Evolutionary conservation across 2,888 invertebrate genomes (phyloP).

Genomic region (Laothoe populi): DNA sequence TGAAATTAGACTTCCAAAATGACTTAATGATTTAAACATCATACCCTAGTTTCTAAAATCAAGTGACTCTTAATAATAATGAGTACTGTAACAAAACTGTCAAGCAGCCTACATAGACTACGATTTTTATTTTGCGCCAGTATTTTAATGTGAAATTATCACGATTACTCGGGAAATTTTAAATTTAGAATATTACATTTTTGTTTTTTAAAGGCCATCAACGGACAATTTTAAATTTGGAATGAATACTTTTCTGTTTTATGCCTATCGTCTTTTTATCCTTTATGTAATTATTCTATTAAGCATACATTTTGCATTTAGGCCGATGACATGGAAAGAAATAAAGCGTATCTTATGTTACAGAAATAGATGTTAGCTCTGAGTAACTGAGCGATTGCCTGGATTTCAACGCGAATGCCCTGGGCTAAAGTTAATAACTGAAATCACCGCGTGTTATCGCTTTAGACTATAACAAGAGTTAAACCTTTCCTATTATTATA

Average conservation of each 20-base stretch:
- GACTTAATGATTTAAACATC: no score
- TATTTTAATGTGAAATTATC: no score
- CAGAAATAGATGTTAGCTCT: neutral
- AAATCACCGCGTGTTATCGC: conserved; percentile 10
- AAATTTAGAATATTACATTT: neutral
- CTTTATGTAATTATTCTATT: no score
- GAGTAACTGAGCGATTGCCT: conserved; percentile 12
- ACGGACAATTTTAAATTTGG: neutral
- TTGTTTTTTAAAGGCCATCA: no score
- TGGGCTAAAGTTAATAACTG: conserved; percentile 13
- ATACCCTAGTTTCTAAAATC: no score
- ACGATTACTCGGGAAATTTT: no score
- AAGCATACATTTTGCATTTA: no score
- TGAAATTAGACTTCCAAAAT: no score
- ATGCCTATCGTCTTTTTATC: neutral
- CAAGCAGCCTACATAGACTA: no score
- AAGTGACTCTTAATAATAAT: no score
- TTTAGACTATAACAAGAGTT: conserved; percentile 7
- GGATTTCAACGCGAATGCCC: conserved; percentile 1
- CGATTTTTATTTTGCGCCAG: no score
- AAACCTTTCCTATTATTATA: conserved; percentile 1
- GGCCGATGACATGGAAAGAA: neutral
- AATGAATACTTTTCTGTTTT: neutral
- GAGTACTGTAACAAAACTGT: no score
- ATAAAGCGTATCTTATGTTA: neutral